Conservation (phyloP, 2,113 vertebrate species). For the Desmodus rotundus region DNA sequence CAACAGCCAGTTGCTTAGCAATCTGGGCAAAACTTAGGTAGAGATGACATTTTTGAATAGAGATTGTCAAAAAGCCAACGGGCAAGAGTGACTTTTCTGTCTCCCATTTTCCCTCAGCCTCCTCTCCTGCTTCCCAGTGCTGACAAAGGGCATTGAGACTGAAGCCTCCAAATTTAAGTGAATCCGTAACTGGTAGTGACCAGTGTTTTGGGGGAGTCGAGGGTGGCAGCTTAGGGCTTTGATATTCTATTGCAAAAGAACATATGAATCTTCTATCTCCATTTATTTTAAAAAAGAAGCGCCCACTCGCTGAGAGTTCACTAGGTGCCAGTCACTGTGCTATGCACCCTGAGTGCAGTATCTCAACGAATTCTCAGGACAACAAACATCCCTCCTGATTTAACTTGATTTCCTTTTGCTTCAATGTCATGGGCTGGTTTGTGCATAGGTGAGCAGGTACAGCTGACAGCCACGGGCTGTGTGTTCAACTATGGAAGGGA, state of each 20-base stretch:
- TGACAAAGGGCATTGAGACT: neutral
- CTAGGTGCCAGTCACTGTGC: neutral
- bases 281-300: neutral
- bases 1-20: neutral
- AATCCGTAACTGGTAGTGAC: neutral
- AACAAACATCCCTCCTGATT: neutral
- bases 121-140: neutral
- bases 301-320: neutral
- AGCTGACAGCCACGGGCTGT: neutral
- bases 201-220: neutral
- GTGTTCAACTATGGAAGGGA: neutral
- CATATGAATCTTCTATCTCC: neutral
- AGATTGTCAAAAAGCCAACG: neutral
- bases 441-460: neutral
- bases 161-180: neutral
- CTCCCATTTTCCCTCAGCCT: neutral
- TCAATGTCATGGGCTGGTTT: neutral
- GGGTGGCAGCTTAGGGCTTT: neutral
- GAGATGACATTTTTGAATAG: neutral
- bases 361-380: neutral
- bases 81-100: neutral
- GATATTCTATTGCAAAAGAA: neutral
- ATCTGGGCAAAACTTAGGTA: neutral
- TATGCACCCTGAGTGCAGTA: neutral
- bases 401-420: neutral